Percentiles rank a stretch among this genome's conserved stretches.
Conservation (phyloP, 2,888 invertebrate genomes). For the Eupithecia inturbata region DNA sequence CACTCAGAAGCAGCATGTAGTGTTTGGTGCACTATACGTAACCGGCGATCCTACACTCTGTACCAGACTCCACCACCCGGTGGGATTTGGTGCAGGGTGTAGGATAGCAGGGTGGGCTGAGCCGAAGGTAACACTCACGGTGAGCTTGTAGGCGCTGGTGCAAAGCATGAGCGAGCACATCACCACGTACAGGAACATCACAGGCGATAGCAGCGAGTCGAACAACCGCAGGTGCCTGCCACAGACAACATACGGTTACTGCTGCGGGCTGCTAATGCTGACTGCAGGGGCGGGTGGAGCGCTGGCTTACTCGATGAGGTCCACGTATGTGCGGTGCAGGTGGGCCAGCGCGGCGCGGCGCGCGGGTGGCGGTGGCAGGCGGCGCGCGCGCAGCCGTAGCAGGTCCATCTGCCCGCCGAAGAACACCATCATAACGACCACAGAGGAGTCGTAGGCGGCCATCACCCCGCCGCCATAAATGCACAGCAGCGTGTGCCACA, state of each 20-base stretch:
- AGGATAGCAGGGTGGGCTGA: not conserved
- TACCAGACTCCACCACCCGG: too few species aligned
- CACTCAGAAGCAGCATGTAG: not conserved
- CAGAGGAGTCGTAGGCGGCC: slow-evolving; percentile 65
- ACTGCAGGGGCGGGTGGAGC: not conserved
- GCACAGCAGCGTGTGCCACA: slow-evolving; percentile 62
- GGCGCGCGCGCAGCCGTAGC: slow-evolving; percentile 60
- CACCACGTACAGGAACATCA: slow-evolving; percentile 75
- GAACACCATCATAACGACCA: slow-evolving; percentile 69
- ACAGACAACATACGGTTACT: slow-evolving; percentile 31
- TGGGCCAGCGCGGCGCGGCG: slow-evolving; percentile 44
- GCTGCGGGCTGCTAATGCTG: not conserved
- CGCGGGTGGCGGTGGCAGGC: slow-evolving; percentile 52
- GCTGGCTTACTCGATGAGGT: slow-evolving; percentile 66
- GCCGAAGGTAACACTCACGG: slow-evolving; percentile 58
- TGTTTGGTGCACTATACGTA: too few species aligned
- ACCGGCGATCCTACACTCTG: too few species aligned
- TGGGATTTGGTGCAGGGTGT: not conserved
- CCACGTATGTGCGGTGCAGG: slow-evolving; percentile 61
- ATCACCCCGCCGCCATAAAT: slow-evolving; percentile 63
- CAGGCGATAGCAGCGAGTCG: slow-evolving; percentile 72
- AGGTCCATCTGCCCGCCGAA: slow-evolving; percentile 73
- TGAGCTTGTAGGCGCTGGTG: slow-evolving; percentile 72
- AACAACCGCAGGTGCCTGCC: slow-evolving; percentile 70
- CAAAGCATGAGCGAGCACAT: slow-evolving; percentile 74